Percentiles rank a stretch among this genome's conserved stretches.
phyloP scores from a whole-genome alignment of 2,113 vertebrate genomes.

The Murina feae region DNA sequence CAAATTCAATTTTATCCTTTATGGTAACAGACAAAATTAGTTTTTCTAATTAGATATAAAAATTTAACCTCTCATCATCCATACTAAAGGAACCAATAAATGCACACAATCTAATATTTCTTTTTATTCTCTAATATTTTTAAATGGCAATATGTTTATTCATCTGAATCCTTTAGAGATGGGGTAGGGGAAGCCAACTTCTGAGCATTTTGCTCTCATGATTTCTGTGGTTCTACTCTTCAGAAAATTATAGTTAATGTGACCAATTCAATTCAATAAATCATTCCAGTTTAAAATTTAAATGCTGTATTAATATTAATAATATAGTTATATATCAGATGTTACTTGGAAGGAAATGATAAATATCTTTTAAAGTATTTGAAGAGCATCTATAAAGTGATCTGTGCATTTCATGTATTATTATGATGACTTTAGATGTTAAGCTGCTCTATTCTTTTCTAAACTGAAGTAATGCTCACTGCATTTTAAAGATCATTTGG shows the following conservation, averaged over 20 bases:
- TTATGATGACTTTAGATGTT: neutral
- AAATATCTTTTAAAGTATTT: neutral
- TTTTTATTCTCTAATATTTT: neutral
- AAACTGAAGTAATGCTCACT: neutral
- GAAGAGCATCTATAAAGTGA: neutral
- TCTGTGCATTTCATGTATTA: neutral
- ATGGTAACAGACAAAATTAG: neutral
- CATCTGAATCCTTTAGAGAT: neutral
- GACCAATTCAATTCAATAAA: neutral
- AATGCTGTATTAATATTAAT: neutral
- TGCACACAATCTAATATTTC: neutral
- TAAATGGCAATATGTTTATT: neutral
- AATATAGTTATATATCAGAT: neutral
- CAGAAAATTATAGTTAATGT: neutral
- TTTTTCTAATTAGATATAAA: neutral
- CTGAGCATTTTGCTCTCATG: neutral
- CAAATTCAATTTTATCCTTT: neutral
- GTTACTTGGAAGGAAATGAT: neutral
- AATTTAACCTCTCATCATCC: neutral
- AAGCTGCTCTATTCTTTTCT: neutral
- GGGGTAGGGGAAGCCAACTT: neutral
- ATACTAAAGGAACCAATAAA: neutral
- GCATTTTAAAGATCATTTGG: neutral
- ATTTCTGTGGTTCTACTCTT: neutral
- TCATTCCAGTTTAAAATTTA: neutral